phyloP scores from a whole-genome alignment of 2,113 vertebrate genomes.

The Gracilinanus agilis region DNA sequence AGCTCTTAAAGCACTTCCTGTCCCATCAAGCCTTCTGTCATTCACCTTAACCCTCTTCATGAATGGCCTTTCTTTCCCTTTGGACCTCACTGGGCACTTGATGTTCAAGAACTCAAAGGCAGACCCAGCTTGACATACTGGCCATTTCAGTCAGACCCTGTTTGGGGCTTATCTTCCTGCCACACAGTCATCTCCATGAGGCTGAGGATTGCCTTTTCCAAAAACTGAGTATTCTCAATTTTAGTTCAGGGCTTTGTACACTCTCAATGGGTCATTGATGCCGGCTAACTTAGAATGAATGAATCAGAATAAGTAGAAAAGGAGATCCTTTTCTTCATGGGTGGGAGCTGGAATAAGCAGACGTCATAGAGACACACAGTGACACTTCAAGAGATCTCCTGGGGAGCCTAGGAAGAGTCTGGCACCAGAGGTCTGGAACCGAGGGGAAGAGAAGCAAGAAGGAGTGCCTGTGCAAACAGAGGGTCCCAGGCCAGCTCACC shows the following conservation, averaged over 20 bases:
- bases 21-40: background rate
- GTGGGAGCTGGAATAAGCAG: no score
- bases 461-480: no score
- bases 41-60: no score
- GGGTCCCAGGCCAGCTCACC: no score
- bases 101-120: background rate
- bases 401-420: background rate
- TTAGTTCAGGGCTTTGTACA: background rate
- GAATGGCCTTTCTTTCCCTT: background rate
- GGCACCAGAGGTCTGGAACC: background rate
- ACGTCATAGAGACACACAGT: no score
- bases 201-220: no score
- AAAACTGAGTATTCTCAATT: background rate
- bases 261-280: background rate
- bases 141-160: background rate
- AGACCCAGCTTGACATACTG: background rate
- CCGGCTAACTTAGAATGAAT: background rate
- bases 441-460: background rate
- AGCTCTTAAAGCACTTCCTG: no score
- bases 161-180: background rate
- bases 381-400: background rate
- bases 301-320: background rate
- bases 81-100: background rate
- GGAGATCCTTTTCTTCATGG: background rate
- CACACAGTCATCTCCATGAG: no score